These are phyloP conservation scores for Tetheella fluctuosa DNA, from an alignment of 2,888 invertebrate genomes.

Conservation along the genomic window DNA sequence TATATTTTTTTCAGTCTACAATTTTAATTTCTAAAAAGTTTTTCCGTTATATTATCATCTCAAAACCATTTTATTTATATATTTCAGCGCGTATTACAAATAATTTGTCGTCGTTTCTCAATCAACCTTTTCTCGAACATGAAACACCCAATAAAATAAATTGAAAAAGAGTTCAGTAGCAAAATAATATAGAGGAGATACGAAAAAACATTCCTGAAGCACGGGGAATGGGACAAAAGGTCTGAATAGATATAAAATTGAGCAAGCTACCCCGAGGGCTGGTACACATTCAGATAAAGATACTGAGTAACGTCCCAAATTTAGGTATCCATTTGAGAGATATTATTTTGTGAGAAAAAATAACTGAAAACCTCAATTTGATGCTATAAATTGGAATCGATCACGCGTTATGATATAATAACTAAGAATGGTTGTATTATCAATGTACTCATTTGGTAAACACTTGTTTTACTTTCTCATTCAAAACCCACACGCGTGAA, in stretches of 20 bases:
- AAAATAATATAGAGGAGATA: conserved; percentile 42
- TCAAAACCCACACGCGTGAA: neutral
- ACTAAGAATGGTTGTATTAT: too few relatives aligned
- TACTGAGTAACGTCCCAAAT: conserved; percentile 23
- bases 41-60: too few relatives aligned
- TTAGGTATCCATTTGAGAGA: conserved; percentile 18
- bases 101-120: conserved; percentile 13
- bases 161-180: conserved; percentile 39
- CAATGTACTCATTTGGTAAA: neutral
- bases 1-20: too few relatives aligned
- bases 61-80: neutral
- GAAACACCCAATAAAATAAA: conserved; percentile 28
- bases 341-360: conserved; percentile 9
- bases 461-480: neutral
- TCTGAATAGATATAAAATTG: conserved; percentile 47
- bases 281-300: conserved; percentile 38
- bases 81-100: neutral
- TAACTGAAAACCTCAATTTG: neutral
- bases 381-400: neutral
- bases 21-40: too few relatives aligned
- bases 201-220: conserved; percentile 39
- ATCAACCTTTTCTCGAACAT: conserved; percentile 22
- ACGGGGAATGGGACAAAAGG: conserved; percentile 37
- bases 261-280: conserved; percentile 38
- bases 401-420: neutral